A percentile compares a stretch with the other conserved stretches of the same genome.
Conservation (phyloP, 1,140 invertebrate genomes). For the Calycopis cecrops region DNA sequence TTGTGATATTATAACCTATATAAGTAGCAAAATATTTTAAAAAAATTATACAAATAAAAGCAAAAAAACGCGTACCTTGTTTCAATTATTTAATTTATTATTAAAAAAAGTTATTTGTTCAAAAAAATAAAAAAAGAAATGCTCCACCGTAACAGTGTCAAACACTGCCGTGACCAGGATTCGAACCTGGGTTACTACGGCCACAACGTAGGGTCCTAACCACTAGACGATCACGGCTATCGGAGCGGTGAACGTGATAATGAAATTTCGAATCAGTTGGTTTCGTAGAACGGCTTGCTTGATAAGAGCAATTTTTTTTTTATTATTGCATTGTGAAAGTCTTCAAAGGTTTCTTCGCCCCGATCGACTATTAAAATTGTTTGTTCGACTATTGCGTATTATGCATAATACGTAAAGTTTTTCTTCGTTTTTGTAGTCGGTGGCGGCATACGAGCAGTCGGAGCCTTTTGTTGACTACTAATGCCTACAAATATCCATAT, state of each 20-base stretch:
- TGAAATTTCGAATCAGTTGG: not conserved
- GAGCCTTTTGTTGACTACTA: no score
- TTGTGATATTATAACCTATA: no score
- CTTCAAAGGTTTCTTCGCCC: no score
- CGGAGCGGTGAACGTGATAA: constrained; percentile 15
- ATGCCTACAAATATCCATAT: no score
- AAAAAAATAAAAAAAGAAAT: constrained; percentile 13
- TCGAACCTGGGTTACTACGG: constrained; percentile 44
- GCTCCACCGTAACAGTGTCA: constrained; percentile 25
- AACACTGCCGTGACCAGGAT: constrained; percentile 47
- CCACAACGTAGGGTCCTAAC: constrained; percentile 36
- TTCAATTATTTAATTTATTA: not conserved
- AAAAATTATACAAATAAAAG: not conserved
- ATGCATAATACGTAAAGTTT: no score
- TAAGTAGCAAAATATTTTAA: not conserved
- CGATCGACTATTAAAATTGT: no score
- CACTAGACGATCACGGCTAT: constrained; percentile 35
- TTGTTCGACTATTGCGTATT: no score
- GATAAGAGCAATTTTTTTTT: not conserved
- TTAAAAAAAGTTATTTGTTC: not conserved
- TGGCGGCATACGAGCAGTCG: no score
- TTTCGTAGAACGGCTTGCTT: not conserved
- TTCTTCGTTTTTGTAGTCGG: no score
- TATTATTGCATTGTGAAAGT: no score
- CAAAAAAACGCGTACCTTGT: not conserved